Evolutionary conservation across 2,797 vertebrate species (phyloP).

Genomic region (Ataeniobius toweri): DNA sequence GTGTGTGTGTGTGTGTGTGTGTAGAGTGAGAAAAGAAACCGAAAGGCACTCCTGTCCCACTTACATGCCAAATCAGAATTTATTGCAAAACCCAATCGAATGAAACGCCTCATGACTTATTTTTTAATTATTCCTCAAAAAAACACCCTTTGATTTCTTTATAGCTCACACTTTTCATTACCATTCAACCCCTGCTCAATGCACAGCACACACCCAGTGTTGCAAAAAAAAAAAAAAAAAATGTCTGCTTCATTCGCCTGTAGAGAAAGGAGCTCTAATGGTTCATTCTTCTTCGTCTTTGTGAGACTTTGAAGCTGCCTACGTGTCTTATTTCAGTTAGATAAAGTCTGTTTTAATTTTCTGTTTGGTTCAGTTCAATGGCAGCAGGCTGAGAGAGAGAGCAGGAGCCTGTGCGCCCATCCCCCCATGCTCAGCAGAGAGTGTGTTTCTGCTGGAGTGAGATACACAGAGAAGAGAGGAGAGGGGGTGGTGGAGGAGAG

Average conservation of each 20-base stretch:
- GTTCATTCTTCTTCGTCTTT: conserved; percentile 49
- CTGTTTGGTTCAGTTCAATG: conserved; percentile 64
- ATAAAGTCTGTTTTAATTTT: conserved; percentile 55
- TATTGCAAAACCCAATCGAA: conserved; percentile 19
- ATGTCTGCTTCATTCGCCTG: conserved; percentile 61
- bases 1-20: conserved; percentile 11
- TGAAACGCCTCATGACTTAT: conserved; percentile 13
- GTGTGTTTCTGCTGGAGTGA: conserved; percentile 82
- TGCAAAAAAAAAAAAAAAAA: conserved; percentile 50
- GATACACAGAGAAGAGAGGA: conserved; percentile 75
- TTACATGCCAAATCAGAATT: conserved; percentile 33
- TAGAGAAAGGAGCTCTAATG: conserved; percentile 19
- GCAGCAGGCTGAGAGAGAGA: conserved; percentile 58
- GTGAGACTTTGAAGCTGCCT: conserved; percentile 65
- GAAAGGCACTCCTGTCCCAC: conserved; percentile 41
- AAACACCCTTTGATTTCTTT: conserved; percentile 6
- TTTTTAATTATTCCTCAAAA: conserved; percentile 17
- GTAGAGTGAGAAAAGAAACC: conserved; percentile 50
- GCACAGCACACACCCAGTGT: conserved; percentile 53
- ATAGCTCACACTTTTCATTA: conserved; percentile 55
- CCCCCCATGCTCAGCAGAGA: conserved; percentile 83
- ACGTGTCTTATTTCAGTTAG: conserved; percentile 61
- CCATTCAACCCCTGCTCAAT: conserved; percentile 47
- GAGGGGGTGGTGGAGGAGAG: conserved; percentile 66
- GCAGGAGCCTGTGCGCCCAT: conserved; percentile 76